Base-by-base conservation (phyloP, 1,140 invertebrate species). In the Drosophila repleta region DNA sequence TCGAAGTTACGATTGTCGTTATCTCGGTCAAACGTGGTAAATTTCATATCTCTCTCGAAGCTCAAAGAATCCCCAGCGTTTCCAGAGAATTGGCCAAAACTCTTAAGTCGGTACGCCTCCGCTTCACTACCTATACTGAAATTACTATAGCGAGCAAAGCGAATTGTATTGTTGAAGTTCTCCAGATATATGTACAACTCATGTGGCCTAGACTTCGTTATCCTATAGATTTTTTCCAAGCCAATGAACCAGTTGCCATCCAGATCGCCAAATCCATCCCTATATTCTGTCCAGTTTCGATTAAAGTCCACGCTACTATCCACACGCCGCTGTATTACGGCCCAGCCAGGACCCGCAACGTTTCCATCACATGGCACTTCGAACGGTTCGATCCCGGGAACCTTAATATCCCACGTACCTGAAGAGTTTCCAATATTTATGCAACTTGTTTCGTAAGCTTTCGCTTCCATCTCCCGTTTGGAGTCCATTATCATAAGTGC, bases 1-100 rank as follows among this genome's bases (percentile, higher is more conserved):
- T 21, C 49, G 17, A 37, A 73, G 45, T 11, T 15, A 7, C 26
- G 46, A 11, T 61, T 35, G 18, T 69, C 70, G 4, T 73, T 73
- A 73, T 73, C 65, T 4, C 49, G 32, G 41, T 73, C 70, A 8
- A 55, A 73, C 1, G 70, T 73, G 13, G 48, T 55, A 18, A 73
- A 73, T 24, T 68, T 73, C 70, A 73, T 73, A 18, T 55, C 37
- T 55, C 4, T 21, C 49, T 49, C 68, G 2, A 41, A 20, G 8
- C 17, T 3, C 18, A 73, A 35, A 1, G 70, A 56, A 35, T 73
- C 41, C 4, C 65, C 65, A 41, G 65, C 68, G 37, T 71, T 17
- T 0, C 68, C 68, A 0, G 26, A 35, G 11, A 35, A 71, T 18
- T 43, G 39, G 1, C 48, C 62, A 20, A 71, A 58, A 4, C 13